Evolutionary conservation across 2,113 vertebrate species (phyloP).

Genomic region (Falcunculus frontatus): DNA sequence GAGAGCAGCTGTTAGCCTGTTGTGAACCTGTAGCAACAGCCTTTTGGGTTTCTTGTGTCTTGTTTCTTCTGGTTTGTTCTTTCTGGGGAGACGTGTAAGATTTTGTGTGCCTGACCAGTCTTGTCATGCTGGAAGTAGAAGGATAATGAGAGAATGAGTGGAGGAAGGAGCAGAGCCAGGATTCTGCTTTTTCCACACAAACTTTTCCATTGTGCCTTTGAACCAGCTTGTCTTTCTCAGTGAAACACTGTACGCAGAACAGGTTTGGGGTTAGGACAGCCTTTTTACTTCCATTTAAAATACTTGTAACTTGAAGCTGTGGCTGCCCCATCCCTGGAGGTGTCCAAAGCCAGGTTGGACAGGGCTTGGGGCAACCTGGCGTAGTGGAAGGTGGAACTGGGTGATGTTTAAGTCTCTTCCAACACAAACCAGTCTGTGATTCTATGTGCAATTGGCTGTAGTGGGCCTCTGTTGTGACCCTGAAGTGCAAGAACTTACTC

Average conservation of each 20-base stretch:
- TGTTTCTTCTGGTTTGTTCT: neutral
- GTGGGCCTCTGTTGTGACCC: neutral
- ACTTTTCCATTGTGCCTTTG: rapidly evolving
- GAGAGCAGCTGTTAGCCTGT: neutral
- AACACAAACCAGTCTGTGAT: neutral
- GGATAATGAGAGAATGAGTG: neutral
- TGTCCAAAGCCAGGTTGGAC: neutral
- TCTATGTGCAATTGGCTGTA: neutral
- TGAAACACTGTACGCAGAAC: rapidly evolving
- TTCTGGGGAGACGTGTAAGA: neutral
- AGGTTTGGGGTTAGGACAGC: neutral
- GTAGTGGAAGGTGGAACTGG: neutral
- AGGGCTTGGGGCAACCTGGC: neutral
- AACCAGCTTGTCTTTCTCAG: neutral
- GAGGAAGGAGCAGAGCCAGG: neutral
- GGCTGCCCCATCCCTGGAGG: neutral
- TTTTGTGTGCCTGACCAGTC: neutral
- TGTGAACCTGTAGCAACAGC: neutral
- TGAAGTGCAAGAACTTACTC: rapidly evolving
- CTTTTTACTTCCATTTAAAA: neutral
- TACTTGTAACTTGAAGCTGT: neutral
- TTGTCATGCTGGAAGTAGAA: neutral
- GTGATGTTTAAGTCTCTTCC: neutral
- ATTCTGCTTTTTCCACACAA: neutral
- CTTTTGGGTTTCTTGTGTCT: neutral